Evolutionary conservation across 2,113 vertebrate genomes (phyloP).

Genomic region (Pachyramphus minor): DNA sequence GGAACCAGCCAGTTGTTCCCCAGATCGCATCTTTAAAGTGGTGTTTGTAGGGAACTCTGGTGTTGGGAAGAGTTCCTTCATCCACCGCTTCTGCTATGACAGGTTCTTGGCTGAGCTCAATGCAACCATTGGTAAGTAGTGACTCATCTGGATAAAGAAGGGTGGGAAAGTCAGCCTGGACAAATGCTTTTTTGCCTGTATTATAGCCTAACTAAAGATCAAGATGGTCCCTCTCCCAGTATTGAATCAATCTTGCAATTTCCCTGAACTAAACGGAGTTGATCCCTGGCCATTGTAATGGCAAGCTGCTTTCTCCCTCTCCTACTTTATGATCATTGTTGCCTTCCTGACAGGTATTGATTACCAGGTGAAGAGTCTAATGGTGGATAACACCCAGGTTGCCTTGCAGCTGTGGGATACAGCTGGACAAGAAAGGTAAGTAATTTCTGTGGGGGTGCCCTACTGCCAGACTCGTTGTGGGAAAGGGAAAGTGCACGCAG

Average conservation of each 20-base stretch:
- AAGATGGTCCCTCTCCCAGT: neutral
- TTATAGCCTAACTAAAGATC: neutral
- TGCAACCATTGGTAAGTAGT: conserved; percentile 75
- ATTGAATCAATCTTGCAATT: neutral
- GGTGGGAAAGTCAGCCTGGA: neutral
- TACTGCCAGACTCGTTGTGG: neutral
- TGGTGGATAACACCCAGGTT: conserved; percentile 72
- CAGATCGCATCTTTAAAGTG: conserved; percentile 80
- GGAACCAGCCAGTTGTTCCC: conserved; percentile 23
- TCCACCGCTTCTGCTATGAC: conserved; percentile 79
- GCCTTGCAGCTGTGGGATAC: conserved; percentile 85
- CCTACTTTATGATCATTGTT: neutral
- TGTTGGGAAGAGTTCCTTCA: conserved; percentile 86
- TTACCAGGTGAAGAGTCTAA: conserved; percentile 80
- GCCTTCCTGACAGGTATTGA: conserved; percentile 70
- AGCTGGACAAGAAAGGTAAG: conserved; percentile 84
- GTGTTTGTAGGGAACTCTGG: conserved; percentile 83
- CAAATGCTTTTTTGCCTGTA: neutral
- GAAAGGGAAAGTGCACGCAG: neutral
- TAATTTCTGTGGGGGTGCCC: neutral
- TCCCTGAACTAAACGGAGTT: neutral
- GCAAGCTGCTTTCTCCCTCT: neutral
- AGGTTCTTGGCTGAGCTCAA: conserved; percentile 65
- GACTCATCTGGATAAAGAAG: neutral
- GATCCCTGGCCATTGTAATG: neutral